phyloP scores from a whole-genome alignment of 2,113 vertebrate species.

The Sceloporus undulatus region DNA sequence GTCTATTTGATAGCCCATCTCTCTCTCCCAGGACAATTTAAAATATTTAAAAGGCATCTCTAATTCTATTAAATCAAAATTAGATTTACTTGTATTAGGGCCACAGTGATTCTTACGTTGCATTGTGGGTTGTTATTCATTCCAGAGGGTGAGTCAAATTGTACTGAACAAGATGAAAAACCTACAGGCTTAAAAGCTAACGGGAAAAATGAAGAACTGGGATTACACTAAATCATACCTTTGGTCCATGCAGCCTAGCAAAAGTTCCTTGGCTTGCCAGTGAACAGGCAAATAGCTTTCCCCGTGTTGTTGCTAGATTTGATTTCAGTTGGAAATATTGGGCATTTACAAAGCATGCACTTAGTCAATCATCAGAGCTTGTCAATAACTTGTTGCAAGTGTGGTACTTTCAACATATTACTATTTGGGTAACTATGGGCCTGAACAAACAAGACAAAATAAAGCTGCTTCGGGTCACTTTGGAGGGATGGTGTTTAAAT shows the following conservation, averaged over 20 bases:
- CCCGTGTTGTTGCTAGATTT: neutral
- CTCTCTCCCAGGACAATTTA: neutral
- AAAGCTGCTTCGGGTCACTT: too few species aligned
- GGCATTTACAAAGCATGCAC: neutral
- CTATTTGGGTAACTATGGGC: too few species aligned
- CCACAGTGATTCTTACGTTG: neutral
- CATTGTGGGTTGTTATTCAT: neutral
- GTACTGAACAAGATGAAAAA: neutral
- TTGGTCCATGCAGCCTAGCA: neutral
- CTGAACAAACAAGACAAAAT: too few species aligned
- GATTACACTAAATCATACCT: neutral
- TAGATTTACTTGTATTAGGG: slow-evolving; percentile 1
- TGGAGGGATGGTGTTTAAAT: too few species aligned
- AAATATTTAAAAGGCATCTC: slow-evolving; percentile 13
- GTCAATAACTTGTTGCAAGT: too few species aligned
- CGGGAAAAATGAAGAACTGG: neutral
- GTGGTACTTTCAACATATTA: too few species aligned
- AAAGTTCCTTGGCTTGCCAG: neutral
- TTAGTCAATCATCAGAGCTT: too few species aligned
- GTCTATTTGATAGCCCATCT: neutral
- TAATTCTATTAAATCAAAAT: slow-evolving; percentile 24
- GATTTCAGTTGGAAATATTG: neutral
- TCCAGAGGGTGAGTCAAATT: neutral
- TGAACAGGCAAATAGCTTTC: neutral
- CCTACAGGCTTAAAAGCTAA: neutral